Conservation (phyloP, 2,888 invertebrate species). For the Cremastinae sp. region DNA sequence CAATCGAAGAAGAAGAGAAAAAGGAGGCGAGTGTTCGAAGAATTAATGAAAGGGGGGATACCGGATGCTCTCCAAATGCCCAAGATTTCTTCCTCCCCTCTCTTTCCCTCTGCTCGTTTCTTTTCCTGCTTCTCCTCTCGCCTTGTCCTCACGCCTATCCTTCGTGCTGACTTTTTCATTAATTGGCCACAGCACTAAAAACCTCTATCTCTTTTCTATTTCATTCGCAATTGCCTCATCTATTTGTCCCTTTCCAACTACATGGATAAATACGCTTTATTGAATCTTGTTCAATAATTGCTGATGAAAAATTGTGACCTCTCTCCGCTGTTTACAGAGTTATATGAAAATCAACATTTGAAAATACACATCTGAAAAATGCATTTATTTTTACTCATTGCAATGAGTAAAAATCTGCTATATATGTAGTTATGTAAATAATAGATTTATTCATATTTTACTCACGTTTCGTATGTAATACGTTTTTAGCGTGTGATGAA, state of each 20-base stretch:
- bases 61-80: conserved; percentile 53
- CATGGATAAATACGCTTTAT: conserved; percentile 8
- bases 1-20: conserved; percentile 53
- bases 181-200: conserved; percentile 52
- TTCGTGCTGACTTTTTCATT: conserved; percentile 55
- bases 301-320: too few relatives aligned
- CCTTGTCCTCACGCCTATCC: conserved; percentile 8
- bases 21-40: conserved; percentile 52
- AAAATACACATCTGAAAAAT: too few relatives aligned
- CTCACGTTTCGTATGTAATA: too few relatives aligned
- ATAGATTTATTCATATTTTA: too few relatives aligned
- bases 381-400: too few relatives aligned
- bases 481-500: too few relatives aligned
- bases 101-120: conserved; percentile 12
- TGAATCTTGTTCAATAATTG: conserved; percentile 27
- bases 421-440: too few relatives aligned
- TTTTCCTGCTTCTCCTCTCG: conserved; percentile 13
- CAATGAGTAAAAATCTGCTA: too few relatives aligned
- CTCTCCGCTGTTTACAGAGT: too few relatives aligned
- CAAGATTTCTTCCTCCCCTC: conserved; percentile 30
- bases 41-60: conserved; percentile 58
- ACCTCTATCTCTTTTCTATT: conserved; percentile 23
- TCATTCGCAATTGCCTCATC: conserved; percentile 37
- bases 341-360: too few relatives aligned
- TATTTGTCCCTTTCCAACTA: background rate